A percentile compares a stretch with the other conserved stretches of the same genome.
Evolutionary conservation across 2,888 invertebrate species (phyloP).

Genomic region (Drosophila cyrtoloma): DNA sequence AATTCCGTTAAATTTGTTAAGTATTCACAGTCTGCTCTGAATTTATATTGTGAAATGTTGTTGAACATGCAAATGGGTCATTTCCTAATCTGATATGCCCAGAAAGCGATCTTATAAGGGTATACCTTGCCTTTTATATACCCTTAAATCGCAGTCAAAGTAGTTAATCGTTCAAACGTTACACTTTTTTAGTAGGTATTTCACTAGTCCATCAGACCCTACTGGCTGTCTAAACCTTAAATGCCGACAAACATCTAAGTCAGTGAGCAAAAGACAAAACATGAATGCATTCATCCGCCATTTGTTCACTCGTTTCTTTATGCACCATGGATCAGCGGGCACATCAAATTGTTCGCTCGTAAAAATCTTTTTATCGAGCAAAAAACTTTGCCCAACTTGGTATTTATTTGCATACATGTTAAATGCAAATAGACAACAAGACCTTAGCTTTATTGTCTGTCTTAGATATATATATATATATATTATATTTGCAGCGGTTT

Average conservation of each 20-base stretch:
- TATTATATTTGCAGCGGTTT: conserved; percentile 13
- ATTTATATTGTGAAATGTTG: conserved; percentile 2
- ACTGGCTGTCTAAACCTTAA: not conserved
- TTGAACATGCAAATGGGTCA: not conserved
- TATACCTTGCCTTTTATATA: not conserved
- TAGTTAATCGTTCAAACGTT: not conserved
- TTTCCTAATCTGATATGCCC: not conserved
- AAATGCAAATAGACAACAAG: conserved; percentile 55
- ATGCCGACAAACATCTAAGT: conserved; percentile 10
- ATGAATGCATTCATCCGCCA: conserved; percentile 19
- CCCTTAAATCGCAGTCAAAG: not conserved
- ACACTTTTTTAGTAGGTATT: not conserved
- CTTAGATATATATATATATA: conserved; percentile 20
- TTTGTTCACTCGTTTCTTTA: conserved; percentile 8
- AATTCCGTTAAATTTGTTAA: conserved; percentile 5
- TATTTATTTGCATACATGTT: conserved; percentile 57
- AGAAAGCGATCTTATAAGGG: not conserved
- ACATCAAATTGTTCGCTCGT: conserved; percentile 52
- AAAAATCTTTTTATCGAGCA: conserved; percentile 48
- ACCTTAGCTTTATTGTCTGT: conserved; percentile 25
- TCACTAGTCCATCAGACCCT: not conserved
- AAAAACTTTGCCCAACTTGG: conserved; percentile 35
- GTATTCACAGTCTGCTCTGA: conserved; percentile 8
- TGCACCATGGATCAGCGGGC: conserved; percentile 13
- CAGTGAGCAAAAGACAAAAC: conserved; percentile 16